These are phyloP conservation scores for Oryzias dopingdopingensis DNA, from an alignment of 2,797 vertebrate species.

Conservation along the genomic window DNA sequence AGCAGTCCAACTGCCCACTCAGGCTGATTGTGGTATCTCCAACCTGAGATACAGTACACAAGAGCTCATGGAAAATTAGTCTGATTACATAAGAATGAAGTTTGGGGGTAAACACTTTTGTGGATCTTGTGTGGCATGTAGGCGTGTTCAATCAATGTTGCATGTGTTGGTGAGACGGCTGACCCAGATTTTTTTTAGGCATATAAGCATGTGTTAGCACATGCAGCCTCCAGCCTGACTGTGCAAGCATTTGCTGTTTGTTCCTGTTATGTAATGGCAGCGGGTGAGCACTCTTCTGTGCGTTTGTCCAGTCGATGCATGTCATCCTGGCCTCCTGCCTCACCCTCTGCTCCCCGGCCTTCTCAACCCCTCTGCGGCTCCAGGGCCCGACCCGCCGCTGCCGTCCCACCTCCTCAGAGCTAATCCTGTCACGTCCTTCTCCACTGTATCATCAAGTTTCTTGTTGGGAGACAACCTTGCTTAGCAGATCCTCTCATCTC, in stretches of 20 bases:
- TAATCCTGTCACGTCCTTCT: conserved; percentile 34
- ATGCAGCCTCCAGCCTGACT: conserved; percentile 37
- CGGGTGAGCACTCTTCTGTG: conserved; percentile 28
- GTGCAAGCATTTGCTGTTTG: conserved; percentile 33
- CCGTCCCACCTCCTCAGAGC: conserved; percentile 15
- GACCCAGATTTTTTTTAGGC: conserved; percentile 59
- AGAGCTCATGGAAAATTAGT: conserved; percentile 21
- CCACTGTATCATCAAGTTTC: conserved; percentile 58
- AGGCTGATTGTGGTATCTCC: conserved; percentile 5
- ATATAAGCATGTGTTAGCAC: conserved; percentile 51
- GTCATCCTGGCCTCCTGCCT: conserved; percentile 40
- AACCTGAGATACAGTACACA: conserved; percentile 33
- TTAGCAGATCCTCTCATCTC: conserved; percentile 25
- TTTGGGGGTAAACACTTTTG: conserved; percentile 41
- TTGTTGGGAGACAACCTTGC: conserved; percentile 55
- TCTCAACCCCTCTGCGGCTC: background rate
- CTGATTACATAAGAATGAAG: conserved; percentile 51
- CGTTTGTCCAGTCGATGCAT: conserved; percentile 42
- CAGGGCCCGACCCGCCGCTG: conserved; percentile 23
- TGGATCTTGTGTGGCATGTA: conserved; percentile 46
- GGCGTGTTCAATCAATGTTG: conserved; percentile 52
- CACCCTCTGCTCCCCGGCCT: conserved; percentile 11
- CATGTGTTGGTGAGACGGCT: conserved; percentile 60
- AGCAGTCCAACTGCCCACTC: conserved; percentile 3
- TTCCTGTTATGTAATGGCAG: conserved; percentile 62